These are phyloP conservation scores for Mnemiopsis leidyi DNA, from an alignment of 37 sponge, comb jelly and placozoan genomes.

Conservation along the genomic window DNA sequence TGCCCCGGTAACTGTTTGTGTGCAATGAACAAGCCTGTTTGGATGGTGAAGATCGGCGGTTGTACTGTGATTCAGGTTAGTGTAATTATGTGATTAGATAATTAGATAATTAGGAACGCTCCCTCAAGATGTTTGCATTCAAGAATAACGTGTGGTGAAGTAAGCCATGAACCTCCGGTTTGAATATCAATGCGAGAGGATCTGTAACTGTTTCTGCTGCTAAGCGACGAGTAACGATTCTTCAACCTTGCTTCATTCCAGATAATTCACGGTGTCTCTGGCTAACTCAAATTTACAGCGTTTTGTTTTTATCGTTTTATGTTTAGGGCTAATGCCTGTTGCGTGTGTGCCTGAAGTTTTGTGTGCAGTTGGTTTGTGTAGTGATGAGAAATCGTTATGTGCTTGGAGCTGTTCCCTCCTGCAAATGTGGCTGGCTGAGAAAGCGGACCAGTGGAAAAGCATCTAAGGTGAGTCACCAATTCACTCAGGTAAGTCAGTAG, in stretches of 20 bases:
- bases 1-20: background rate
- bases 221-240: background rate
- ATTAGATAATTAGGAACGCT: no score
- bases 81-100: background rate
- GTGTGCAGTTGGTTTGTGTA: no score
- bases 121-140: no score
- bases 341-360: no score
- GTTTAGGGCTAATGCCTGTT: no score
- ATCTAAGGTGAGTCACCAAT: background rate
- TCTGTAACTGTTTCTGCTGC: background rate
- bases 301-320: no score
- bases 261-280: background rate
- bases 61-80: slow-evolving; percentile 44
- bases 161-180: background rate
- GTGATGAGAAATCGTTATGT: background rate
- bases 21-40: background rate
- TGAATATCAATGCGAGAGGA: background rate
- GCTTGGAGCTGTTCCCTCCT: background rate
- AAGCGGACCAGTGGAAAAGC: background rate
- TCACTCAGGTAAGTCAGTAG: no score
- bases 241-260: background rate
- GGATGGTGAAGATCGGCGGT: background rate
- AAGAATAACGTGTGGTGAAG: background rate
- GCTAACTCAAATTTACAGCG: background rate
- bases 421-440: background rate